A percentile compares a stretch with the other conserved stretches of the same genome.
Evolutionary conservation across 2,888 invertebrate species (phyloP).

Genomic region (Papilio elwesi): DNA sequence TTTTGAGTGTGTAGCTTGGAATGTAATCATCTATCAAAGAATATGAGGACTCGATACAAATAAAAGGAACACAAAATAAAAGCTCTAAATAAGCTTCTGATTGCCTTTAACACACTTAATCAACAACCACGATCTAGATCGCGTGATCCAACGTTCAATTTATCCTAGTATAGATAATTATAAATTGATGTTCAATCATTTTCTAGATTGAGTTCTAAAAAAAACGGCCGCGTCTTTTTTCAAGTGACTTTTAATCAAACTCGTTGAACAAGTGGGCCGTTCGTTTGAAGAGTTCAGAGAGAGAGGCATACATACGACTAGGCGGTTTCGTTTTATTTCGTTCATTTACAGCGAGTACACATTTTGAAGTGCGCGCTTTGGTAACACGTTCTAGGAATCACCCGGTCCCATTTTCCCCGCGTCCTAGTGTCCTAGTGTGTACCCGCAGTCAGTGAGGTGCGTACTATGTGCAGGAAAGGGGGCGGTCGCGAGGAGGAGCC

Average conservation of each 20-base stretch:
- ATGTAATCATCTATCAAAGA: no score
- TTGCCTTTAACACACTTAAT: not conserved
- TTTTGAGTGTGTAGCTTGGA: no score
- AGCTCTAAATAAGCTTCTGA: not conserved
- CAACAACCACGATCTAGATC: not conserved
- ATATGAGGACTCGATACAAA: not conserved
- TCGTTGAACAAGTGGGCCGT: not conserved
- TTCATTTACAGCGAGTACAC: no score
- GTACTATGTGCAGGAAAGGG: constrained; percentile 69
- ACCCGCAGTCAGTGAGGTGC: not conserved
- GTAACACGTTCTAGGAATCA: no score
- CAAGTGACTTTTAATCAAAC: constrained; percentile 11
- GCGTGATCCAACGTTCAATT: no score
- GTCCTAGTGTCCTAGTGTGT: not conserved
- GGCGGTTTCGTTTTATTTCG: not conserved
- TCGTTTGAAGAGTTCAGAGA: not conserved
- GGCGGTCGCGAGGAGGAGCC: constrained; percentile 80
- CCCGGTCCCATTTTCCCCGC: no score
- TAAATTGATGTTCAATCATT: not conserved
- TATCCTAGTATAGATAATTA: not conserved
- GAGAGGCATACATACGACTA: not conserved
- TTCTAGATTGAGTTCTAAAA: not conserved
- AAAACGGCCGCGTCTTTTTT: not conserved
- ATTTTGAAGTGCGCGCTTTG: no score
- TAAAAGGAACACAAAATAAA: not conserved